Base-by-base conservation (phyloP, 53 echinoderm and acorn worm genomes). In the Actinopyga echinites region DNA sequence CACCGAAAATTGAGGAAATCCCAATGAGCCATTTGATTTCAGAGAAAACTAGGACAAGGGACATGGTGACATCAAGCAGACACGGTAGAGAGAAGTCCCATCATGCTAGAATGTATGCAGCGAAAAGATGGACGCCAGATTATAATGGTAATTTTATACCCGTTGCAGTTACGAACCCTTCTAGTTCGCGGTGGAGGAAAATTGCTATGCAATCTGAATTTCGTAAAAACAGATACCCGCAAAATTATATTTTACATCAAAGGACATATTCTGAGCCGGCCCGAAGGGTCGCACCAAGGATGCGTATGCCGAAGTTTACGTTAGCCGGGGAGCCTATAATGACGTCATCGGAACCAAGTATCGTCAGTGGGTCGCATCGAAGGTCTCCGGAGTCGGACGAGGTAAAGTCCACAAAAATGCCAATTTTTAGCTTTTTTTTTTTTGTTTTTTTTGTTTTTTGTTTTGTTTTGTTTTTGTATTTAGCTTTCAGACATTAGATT, bases 291-390 rank as follows among this genome's bases (percentile, higher is more conserved):
- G 21, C 8, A n/a, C 81, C 38, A 4, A 58, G 42, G 35, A 13
- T 36, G 9, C 60, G 62, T 23, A 57, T 93, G 54, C 89, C 93
- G 7, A 85, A 89, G 55, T 93, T 79, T 59, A 93, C 80, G 52
- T 67, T 93, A 15, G 89, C 93, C 4, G 93, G 93, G 2, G 87
- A 86, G 26, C 55, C 82, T 35, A 86, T 93, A 15, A 15, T 82
- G 15, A 84, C 93, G n/a, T 85, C 93, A 5, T 89, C 93, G 19
- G 93, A 93, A 57, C 80, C 92, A 56, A 88, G 88, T 65, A 60
- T 80, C 43, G 33, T 64, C 17, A 77, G 71, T 25, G 88, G 77
- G 26, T 77, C 56, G 15, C 77, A 77, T 10, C 77, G 52, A 19
- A 77, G 77, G 23, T 77, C 77, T 32, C 56, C 77, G 52, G 77